Evolutionary conservation across 2,797 vertebrate species (phyloP).

Genomic region (Dryobates pubescens): DNA sequence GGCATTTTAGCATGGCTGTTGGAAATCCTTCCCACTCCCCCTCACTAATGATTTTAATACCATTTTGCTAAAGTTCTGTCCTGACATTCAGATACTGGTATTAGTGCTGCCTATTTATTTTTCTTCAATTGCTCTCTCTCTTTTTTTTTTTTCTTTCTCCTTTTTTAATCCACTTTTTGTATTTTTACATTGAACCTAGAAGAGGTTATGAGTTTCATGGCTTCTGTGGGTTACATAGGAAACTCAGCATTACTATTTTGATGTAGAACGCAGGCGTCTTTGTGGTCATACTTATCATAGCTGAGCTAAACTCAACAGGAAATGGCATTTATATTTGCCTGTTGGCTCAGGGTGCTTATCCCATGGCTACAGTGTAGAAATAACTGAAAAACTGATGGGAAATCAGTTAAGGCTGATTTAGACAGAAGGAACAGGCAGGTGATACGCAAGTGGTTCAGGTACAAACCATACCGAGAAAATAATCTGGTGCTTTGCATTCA

Average conservation of each 20-base stretch:
- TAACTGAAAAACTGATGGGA: background rate
- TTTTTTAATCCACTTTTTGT: slow-evolving; percentile 17
- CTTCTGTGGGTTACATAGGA: slow-evolving; percentile 69
- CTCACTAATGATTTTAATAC: background rate
- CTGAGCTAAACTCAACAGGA: slow-evolving; percentile 56
- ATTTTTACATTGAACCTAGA: slow-evolving; percentile 37
- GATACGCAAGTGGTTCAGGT: background rate
- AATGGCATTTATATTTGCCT: slow-evolving; percentile 29
- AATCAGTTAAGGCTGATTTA: background rate
- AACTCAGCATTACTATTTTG: slow-evolving; percentile 73
- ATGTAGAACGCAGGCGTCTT: slow-evolving; percentile 55
- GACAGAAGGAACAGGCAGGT: background rate
- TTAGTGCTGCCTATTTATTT: background rate
- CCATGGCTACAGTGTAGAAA: background rate
- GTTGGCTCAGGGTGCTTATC: background rate
- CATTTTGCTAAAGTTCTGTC: slow-evolving; percentile 12
- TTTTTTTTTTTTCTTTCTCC: background rate
- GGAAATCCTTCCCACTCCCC: background rate
- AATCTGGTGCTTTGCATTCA: background rate
- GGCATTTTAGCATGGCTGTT: background rate
- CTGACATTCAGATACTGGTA: slow-evolving; percentile 17
- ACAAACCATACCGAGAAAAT: background rate
- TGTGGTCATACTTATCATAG: slow-evolving; percentile 48
- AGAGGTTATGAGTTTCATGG: slow-evolving; percentile 75
- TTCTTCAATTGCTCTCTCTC: background rate